Evolutionary conservation across 2,888 invertebrate species (phyloP), one percentile per base, ranked within the genome.

Genomic region (Parnassius apollo): DNA sequence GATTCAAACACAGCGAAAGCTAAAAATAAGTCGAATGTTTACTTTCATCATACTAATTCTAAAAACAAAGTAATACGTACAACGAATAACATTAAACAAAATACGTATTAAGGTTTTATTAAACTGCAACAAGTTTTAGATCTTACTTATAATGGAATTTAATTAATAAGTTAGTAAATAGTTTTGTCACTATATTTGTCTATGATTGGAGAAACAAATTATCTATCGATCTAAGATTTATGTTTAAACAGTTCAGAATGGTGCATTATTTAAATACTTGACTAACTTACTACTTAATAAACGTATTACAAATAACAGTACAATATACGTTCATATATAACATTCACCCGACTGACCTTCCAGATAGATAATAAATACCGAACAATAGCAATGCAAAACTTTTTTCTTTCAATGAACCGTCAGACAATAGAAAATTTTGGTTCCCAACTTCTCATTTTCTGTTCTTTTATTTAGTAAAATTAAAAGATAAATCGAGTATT

Each of bases 21-120:
- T 69, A 65, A 63, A 74, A 67, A 69, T 74, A 76, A 68, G 70
- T 70, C 66, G 67, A 71, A 67, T 72, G 68, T 68, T 74, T 62
- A 59, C 65, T 69, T 69, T 68, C 67, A 68, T 73, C 70, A 70
- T 70, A 64, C 61, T 65, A 67, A 69, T 64, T 72, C 69, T 71
- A 71, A 67, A 69, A 73, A 70, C 67, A 66, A 64, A 35, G 22
- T 10, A 51, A 10, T 35, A 35, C 7, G 35, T 35, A 62, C 42
- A 42, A 55, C 60, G 60, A 61, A 63, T 52, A 59, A 61, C 59
- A 18, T 62, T 62, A 61, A 64, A 59, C 59, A 64, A 64, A 57
- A 66, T 35, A 35, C 35, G 35, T 25, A 25, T 2, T 1, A 25
- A 25, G 25, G 25, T 25, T 25, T 25, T 25, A 7, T 35, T 35